Conservation (phyloP, 2,797 vertebrate genomes). For the Picus viridis region DNA sequence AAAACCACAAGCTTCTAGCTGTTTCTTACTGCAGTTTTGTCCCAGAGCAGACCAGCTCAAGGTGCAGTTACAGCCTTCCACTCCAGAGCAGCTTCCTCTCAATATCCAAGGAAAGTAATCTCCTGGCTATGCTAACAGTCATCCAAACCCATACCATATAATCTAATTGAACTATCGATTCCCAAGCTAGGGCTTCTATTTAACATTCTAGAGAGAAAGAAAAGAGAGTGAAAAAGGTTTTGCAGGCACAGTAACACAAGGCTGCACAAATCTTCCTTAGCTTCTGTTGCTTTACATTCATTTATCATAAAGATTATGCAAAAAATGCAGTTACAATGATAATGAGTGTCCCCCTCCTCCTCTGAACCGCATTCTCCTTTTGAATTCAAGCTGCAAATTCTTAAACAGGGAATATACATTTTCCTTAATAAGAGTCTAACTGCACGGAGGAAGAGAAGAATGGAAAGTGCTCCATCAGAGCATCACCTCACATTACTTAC, state of each 20-base stretch:
- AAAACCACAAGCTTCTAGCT: constrained; percentile 40
- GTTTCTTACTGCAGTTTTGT: not conserved
- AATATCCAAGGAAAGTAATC: constrained; percentile 70
- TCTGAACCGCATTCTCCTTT: constrained; percentile 54
- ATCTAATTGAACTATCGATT: constrained; percentile 83
- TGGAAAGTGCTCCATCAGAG: not conserved
- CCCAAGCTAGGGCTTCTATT: constrained; percentile 70
- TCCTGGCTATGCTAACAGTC: constrained; percentile 68
- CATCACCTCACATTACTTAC: constrained; percentile 38
- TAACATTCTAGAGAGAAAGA: constrained; percentile 74
- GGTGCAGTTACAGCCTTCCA: constrained; percentile 31
- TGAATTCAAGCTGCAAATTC: constrained; percentile 49
- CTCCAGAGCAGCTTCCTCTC: constrained; percentile 35
- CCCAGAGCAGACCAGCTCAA: constrained; percentile 9
- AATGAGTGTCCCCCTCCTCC: constrained; percentile 45
- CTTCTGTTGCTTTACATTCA: constrained; percentile 57
- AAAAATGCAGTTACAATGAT: constrained; percentile 35
- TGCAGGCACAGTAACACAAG: constrained; percentile 36
- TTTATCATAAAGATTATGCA: constrained; percentile 63
- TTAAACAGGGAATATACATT: not conserved
- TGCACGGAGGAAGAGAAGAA: not conserved
- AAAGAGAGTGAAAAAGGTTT: constrained; percentile 49
- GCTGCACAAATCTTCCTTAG: constrained; percentile 45
- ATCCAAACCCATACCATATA: constrained; percentile 69
- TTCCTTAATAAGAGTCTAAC: constrained; percentile 6